Percentiles rank a stretch among this genome's conserved stretches.
phyloP scores from a whole-genome alignment of 1,140 invertebrate genomes.

The Leptopilina clavipes region DNA sequence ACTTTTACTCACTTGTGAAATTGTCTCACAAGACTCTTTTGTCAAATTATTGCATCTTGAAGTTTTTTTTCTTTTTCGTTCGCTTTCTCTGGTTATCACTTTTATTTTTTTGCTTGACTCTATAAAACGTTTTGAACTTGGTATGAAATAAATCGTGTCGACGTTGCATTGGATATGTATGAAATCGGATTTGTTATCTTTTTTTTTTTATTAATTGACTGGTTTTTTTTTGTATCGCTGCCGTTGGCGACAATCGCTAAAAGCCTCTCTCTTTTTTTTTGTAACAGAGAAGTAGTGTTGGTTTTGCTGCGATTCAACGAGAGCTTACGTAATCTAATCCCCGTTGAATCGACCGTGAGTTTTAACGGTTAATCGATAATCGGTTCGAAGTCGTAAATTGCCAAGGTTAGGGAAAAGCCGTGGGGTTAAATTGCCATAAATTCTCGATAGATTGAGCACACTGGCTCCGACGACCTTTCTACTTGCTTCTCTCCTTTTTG shows the following conservation, averaged over 20 bases:
- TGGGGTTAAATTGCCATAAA: conserved; percentile 30
- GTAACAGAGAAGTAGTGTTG: background rate
- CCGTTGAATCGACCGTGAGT: conserved; percentile 21
- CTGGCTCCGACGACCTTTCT: conserved; percentile 15
- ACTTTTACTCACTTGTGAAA: background rate
- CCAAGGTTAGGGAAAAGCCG: conserved; percentile 31
- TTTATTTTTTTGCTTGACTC: too few relatives aligned
- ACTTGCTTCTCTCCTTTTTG: conserved; percentile 14
- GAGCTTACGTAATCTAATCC: conserved; percentile 29
- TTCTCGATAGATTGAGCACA: conserved; percentile 24
- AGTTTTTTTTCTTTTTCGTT: background rate
- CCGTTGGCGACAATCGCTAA: too few relatives aligned
- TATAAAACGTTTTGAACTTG: background rate
- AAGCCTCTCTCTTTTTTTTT: background rate
- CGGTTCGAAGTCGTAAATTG: conserved; percentile 26
- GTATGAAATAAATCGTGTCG: background rate
- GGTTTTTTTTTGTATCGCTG: background rate
- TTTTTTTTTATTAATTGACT: conserved; percentile 10
- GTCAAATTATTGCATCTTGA: background rate
- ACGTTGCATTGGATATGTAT: background rate
- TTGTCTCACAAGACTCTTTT: background rate
- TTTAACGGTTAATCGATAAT: conserved; percentile 31
- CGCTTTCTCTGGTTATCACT: background rate
- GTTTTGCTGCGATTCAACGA: background rate
- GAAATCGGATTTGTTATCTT: background rate